Percentiles rank a stretch among this genome's conserved stretches.
Evolutionary conservation across 2,888 invertebrate genomes (phyloP).

Genomic region (Trachelus troglodyta): DNA sequence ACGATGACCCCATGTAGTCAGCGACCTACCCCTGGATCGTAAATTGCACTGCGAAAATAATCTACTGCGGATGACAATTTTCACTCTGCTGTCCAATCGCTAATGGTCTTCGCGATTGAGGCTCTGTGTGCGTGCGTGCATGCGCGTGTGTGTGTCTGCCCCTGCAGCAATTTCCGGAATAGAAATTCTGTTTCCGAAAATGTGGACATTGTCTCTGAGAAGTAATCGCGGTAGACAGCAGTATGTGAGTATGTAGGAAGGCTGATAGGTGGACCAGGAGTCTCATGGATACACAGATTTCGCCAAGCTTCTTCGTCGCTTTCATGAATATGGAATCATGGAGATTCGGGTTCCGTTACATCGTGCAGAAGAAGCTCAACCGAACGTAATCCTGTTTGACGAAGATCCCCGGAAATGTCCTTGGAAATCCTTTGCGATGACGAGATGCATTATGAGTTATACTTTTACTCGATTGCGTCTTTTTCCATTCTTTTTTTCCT

Average conservation of each 20-base stretch:
- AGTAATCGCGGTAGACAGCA: not conserved
- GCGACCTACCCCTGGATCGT: not conserved
- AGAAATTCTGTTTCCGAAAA: not conserved
- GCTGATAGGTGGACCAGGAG: not conserved
- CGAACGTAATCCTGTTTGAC: conserved; percentile 42
- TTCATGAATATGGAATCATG: conserved; percentile 44
- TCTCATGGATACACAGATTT: not conserved
- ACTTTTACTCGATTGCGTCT: not conserved
- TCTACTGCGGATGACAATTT: not conserved
- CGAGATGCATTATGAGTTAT: not conserved
- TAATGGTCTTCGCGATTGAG: not conserved
- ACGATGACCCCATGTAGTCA: not conserved
- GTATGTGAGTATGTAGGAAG: not conserved
- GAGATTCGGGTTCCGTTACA: conserved; percentile 30
- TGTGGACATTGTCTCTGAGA: not conserved
- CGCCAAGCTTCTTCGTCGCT: conserved; percentile 34
- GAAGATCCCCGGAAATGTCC: conserved; percentile 35
- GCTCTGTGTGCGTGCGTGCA: not conserved
- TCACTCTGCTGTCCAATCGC: not conserved
- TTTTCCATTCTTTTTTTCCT: not conserved
- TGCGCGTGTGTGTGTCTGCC: not conserved
- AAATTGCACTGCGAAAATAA: not conserved
- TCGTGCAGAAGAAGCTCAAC: conserved; percentile 35
- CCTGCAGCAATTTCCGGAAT: not conserved
- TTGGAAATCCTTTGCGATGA: conserved; percentile 12